Conservation (phyloP, 2,888 invertebrate species). For the Drosophila leonis region DNA sequence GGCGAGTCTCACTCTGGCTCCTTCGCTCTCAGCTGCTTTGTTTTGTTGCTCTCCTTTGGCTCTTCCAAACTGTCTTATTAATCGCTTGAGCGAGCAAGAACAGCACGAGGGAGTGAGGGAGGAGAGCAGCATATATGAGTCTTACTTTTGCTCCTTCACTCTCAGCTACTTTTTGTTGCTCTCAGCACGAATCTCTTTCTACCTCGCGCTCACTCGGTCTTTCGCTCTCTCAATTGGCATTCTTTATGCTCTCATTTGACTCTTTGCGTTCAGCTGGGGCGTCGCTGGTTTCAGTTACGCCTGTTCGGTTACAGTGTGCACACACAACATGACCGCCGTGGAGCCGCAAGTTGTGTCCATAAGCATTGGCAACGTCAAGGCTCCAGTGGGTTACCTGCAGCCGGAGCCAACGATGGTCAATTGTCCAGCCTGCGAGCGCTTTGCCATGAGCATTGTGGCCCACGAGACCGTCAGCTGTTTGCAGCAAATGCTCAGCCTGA, state of each 20-base stretch:
- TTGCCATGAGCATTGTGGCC: conserved; percentile 73
- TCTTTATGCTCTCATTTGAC: not conserved
- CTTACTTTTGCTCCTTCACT: not conserved
- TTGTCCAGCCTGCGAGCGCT: conserved; percentile 81
- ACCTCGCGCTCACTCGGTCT: not conserved
- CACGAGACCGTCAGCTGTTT: conserved; percentile 78
- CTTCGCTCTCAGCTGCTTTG: not conserved
- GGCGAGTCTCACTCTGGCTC: not conserved
- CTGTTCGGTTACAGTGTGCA: conserved; percentile 19
- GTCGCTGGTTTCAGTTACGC: conserved; percentile 47
- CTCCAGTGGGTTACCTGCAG: conserved; percentile 74
- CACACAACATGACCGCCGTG: conserved; percentile 65
- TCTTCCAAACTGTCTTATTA: not conserved
- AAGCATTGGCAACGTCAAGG: conserved; percentile 49
- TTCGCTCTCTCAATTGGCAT: not conserved
- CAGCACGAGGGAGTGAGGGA: too few species aligned
- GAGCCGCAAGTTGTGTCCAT: conserved; percentile 63
- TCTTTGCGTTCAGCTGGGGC: conserved; percentile 20
- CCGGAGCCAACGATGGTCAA: conserved; percentile 73
- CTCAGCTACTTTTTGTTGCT: not conserved
- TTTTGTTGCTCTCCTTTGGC: not conserved
- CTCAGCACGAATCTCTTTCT: not conserved
- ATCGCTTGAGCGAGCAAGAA: not conserved
- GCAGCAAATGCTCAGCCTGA: conserved; percentile 69
- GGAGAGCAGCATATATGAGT: not conserved